A percentile compares a stretch with the other conserved stretches of the same genome.
phyloP scores from a whole-genome alignment of 2,797 vertebrate genomes.

The Mus spretus region DNA sequence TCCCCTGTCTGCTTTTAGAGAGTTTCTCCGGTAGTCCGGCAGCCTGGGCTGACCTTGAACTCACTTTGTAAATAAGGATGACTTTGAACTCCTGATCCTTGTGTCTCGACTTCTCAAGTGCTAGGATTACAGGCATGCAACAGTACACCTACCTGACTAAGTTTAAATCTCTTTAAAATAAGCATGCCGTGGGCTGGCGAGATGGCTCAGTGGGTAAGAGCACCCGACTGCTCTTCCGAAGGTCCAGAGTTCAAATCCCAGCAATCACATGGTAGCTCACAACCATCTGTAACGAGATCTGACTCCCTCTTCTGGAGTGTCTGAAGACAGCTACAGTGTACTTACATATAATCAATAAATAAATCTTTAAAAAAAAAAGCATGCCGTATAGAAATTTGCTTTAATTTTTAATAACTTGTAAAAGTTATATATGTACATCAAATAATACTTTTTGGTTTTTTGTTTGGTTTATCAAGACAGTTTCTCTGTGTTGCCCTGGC shows the following conservation, averaged over 20 bases:
- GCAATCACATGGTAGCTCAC: too few species aligned
- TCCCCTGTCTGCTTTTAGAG: too few species aligned
- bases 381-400: background rate
- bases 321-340: too few species aligned
- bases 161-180: background rate
- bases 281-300: too few species aligned
- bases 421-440: background rate
- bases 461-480: background rate
- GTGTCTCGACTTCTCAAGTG: background rate
- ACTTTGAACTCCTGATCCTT: background rate
- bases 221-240: too few species aligned
- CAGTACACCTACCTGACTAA: background rate
- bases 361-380: too few species aligned
- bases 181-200: too few species aligned
- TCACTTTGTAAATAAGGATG: background rate
- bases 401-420: background rate
- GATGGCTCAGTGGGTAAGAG: too few species aligned
- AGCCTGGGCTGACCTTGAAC: background rate
- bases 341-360: too few species aligned
- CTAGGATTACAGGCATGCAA: too few species aligned
- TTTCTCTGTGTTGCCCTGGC: background rate
- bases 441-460: background rate
- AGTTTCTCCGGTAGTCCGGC: background rate
- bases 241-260: too few species aligned
- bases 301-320: too few species aligned